Evolutionary conservation across 2,113 vertebrate species (phyloP).

Genomic region (Elachura formosa): DNA sequence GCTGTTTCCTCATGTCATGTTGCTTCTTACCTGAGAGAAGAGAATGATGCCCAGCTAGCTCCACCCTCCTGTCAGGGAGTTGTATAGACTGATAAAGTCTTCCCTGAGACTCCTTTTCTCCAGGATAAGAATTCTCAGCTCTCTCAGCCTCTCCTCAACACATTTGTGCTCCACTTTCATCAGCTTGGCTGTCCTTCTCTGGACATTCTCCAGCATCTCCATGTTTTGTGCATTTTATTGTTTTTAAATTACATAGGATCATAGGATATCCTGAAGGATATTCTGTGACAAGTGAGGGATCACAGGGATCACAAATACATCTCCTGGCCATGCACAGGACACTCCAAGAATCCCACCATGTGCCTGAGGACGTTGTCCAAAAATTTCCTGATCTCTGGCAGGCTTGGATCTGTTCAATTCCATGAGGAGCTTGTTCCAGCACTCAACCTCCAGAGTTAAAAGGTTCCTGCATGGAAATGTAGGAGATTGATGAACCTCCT

Average conservation of each 20-base stretch:
- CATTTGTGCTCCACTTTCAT: not conserved
- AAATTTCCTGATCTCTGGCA: not conserved
- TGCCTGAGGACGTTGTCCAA: not conserved
- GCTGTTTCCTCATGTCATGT: not conserved
- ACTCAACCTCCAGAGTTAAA: rapidly evolving
- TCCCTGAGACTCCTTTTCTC: not conserved
- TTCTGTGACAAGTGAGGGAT: not conserved
- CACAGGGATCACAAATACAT: not conserved
- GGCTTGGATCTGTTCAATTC: not conserved
- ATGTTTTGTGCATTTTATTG: not conserved
- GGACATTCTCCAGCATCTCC: not conserved
- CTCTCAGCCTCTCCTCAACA: not conserved
- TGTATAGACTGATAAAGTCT: not conserved
- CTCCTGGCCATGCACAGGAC: not conserved
- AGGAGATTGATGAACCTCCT: not conserved
- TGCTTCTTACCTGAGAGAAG: not conserved
- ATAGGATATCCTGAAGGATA: not conserved
- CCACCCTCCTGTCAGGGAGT: rapidly evolving
- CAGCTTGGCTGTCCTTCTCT: rapidly evolving
- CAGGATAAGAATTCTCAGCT: not conserved
- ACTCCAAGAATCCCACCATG: not conserved
- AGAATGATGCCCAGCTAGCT: rapidly evolving
- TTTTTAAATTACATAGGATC: not conserved
- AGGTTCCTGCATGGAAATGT: not conserved
- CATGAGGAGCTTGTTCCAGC: not conserved